Evolutionary conservation across 2,888 invertebrate species (phyloP), one percentile per base, ranked within the genome.

Genomic region (Crioceris asparagi): DNA sequence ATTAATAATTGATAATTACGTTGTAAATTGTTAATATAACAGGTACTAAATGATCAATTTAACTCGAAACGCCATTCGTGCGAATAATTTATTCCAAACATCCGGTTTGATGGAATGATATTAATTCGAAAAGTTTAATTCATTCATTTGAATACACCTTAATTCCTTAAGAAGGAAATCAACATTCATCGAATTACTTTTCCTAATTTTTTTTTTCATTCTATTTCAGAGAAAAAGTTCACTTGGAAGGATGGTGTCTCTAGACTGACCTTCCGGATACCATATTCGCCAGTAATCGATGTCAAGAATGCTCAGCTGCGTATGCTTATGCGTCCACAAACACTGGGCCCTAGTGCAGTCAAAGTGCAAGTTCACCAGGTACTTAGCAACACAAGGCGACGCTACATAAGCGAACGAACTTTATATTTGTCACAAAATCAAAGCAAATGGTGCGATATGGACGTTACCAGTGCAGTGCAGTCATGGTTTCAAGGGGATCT

Each of bases 391-490:
- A 57, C 62, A 18, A 59, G 64, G 35, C 57, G 62, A 32, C 54
- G 60, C 23, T 53, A 68, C 11, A 46, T 70, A 32, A 55, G 59
- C 18, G 59, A 63, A 36, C 53, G 55, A 35, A 56, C 49, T 21
- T 50, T 68, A 50, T 55, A 66, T 53, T 45, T 64, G 52, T 50
- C 59, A 32, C 41, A 48, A 38, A 45, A 53, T 29, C 54, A 58
- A 25, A 65, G 71, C 2, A 71, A 71, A 44, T 77, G 77, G 77
- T 59, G 73, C 27, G 75, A 77, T 38, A 65, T 77, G 38, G 77
- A 78, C 52, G 65, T 74, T 3, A 72, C 72, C 7, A 61, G 64
- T 46, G 71, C 70, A 1, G 67, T 70, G 33, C 55, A 57, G 38
- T 55, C 58, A 35, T 74, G 74, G 71, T 66, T 62, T 17, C 60